These are phyloP conservation scores for Nomia melanderi DNA, from an alignment of 1,140 invertebrate genomes.

Conservation along the genomic window DNA sequence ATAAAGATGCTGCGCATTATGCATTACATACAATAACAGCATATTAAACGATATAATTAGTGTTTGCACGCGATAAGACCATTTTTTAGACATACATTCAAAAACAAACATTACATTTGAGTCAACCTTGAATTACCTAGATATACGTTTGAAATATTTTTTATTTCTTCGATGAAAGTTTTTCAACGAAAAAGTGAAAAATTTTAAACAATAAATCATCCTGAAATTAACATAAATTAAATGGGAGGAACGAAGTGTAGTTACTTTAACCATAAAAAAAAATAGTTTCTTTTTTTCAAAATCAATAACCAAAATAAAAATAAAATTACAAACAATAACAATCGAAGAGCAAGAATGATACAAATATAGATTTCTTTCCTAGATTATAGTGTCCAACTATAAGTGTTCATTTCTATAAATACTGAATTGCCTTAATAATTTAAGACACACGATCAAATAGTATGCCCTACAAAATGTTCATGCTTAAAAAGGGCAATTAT, in stretches of 20 bases:
- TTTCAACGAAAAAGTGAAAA: background rate
- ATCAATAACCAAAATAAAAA: background rate
- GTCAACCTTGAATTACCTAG: slow-evolving; percentile 21
- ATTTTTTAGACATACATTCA: background rate
- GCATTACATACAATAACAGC: background rate
- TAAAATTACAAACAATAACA: background rate
- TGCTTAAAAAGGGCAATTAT: background rate
- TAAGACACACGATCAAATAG: background rate
- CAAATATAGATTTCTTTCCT: background rate
- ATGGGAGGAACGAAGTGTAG: background rate
- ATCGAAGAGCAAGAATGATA: background rate
- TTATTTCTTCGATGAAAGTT: background rate
- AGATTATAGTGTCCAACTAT: background rate
- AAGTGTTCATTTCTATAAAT: slow-evolving; percentile 6
- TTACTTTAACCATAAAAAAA: background rate
- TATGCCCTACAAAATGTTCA: slow-evolving; percentile 9
- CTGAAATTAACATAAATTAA: background rate
- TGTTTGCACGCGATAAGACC: background rate
- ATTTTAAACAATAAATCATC: background rate
- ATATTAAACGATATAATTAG: background rate
- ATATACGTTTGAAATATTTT: background rate
- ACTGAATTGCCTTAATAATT: background rate
- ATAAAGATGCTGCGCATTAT: background rate
- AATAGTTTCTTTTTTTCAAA: background rate
- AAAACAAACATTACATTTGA: background rate